A percentile compares a stretch with the other conserved stretches of the same genome.
These are phyloP conservation scores for Ypsolopha sequella DNA, from an alignment of 2,888 invertebrate genomes.

Conservation along the genomic window DNA sequence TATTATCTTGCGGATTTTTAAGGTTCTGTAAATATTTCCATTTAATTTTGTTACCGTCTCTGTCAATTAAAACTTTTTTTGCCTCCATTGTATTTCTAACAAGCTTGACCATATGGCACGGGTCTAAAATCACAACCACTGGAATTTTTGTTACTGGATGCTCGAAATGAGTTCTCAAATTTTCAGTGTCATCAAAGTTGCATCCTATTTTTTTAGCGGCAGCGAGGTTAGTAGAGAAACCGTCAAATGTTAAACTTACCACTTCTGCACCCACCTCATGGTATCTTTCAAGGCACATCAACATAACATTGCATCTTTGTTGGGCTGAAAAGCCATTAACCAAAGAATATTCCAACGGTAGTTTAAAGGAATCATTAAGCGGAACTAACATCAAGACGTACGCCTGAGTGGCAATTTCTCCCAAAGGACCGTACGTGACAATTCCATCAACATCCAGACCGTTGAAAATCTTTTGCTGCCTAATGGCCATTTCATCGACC, in stretches of 20 bases:
- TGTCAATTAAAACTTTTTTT: neutral
- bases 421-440: conserved; percentile 2
- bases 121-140: conserved; percentile 2
- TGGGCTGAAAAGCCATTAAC: conserved; percentile 1
- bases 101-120: neutral
- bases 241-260: conserved; percentile 3
- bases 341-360: conserved; percentile 6
- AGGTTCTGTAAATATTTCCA: too few species aligned
- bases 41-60: too few species aligned
- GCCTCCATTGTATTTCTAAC: neutral
- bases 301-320: neutral
- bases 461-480: conserved; percentile 6
- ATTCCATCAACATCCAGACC: conserved; percentile 2
- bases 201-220: neutral
- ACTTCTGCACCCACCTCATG: conserved; percentile 3
- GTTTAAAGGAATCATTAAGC: neutral
- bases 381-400: conserved; percentile 5
- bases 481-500: conserved; percentile 6
- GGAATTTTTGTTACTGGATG: neutral
- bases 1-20: too few species aligned
- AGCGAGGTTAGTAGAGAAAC: neutral
- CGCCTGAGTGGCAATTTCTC: conserved; percentile 1
- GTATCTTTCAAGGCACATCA: conserved; percentile 1
- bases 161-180: neutral
- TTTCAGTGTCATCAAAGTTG: neutral